Percentiles rank a stretch among this genome's conserved stretches.
These are phyloP conservation scores for Vespertilio murinus DNA, from an alignment of 2,797 vertebrate genomes.

Conservation along the genomic window DNA sequence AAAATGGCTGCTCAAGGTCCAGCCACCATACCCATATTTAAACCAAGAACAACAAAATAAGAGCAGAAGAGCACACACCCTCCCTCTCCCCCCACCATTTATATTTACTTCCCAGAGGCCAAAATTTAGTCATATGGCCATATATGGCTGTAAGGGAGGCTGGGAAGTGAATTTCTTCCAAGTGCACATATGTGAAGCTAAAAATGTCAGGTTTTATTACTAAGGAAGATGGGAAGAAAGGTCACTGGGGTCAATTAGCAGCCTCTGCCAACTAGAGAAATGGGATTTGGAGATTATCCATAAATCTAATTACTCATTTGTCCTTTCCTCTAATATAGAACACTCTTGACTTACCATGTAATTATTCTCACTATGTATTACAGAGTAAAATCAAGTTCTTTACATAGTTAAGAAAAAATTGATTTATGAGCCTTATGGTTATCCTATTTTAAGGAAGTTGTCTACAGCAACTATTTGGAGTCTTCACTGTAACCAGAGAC, in stretches of 20 bases:
- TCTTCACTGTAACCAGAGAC: neutral
- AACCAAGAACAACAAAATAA: neutral
- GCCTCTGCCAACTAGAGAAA: neutral
- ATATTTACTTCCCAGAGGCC: neutral
- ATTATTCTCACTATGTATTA: neutral
- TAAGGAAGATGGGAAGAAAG: neutral
- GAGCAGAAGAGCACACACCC: neutral
- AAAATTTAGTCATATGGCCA: neutral
- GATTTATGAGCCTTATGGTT: neutral
- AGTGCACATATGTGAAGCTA: neutral
- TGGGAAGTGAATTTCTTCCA: constrained; percentile 1
- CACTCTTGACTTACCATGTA: neutral
- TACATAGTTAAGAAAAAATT: neutral
- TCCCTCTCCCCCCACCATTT: neutral
- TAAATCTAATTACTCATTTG: neutral
- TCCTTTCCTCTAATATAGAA: neutral
- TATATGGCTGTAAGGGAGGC: neutral
- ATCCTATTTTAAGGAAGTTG: neutral
- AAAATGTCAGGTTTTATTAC: constrained; percentile 6
- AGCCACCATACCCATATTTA: neutral
- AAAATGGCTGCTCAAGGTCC: neutral
- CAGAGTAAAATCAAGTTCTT: neutral
- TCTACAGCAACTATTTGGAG: neutral
- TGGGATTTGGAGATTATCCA: neutral
- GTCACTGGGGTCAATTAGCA: neutral